phyloP scores from a whole-genome alignment of 2,113 vertebrate species.

The Cygnus atratus region DNA sequence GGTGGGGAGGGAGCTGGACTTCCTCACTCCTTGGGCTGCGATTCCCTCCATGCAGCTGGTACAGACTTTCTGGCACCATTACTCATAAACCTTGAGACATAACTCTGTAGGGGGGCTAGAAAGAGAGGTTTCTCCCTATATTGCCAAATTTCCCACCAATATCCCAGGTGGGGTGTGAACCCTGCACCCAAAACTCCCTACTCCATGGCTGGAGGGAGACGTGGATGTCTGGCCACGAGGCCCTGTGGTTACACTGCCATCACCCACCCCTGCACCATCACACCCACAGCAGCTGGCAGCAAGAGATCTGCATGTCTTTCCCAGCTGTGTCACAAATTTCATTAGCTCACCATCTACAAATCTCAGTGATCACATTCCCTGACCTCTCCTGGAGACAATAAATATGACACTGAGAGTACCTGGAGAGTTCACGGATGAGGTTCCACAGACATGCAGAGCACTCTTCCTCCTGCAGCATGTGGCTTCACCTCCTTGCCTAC shows the following conservation, averaged over 20 bases:
- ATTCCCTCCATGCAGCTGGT: neutral
- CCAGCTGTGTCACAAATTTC: neutral
- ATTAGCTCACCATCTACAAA: neutral
- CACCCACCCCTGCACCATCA: neutral
- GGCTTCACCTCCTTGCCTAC: neutral
- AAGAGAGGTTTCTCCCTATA: neutral
- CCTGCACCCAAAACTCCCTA: neutral
- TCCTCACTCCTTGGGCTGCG: neutral
- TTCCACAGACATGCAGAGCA: neutral
- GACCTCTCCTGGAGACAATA: neutral
- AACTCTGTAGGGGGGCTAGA: neutral
- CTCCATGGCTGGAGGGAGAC: fast-evolving
- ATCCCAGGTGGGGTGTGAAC: neutral
- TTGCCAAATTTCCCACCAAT: neutral
- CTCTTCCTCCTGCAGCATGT: fast-evolving
- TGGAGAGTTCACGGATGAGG: neutral
- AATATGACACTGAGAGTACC: neutral
- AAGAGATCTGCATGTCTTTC: fast-evolving
- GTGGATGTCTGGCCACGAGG: neutral
- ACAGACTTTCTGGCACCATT: neutral
- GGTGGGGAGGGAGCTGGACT: neutral
- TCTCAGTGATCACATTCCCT: neutral
- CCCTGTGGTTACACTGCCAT: neutral
- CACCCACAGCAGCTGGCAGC: neutral
- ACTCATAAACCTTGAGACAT: neutral